phyloP scores from a whole-genome alignment of 2,888 invertebrate genomes.

The Carabus problematicus region DNA sequence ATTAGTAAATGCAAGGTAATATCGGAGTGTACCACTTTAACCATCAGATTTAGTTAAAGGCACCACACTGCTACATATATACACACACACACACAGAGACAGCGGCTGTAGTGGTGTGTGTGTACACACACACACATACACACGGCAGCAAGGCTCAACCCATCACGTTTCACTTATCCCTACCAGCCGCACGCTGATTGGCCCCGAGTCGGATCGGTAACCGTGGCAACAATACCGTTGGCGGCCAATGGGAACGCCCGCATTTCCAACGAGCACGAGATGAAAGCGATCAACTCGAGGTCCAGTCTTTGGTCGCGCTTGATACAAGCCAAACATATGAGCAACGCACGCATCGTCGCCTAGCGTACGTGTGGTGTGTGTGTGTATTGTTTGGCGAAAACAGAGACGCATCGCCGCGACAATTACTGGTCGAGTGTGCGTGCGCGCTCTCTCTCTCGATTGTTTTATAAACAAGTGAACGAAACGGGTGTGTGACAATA shows the following conservation, averaged over 20 bases:
- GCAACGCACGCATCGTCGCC: conserved; percentile 1
- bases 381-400: conserved; percentile 10
- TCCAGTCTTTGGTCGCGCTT: conserved; percentile 31
- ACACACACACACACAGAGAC: neutral
- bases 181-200: conserved; percentile 53
- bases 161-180: conserved; percentile 47
- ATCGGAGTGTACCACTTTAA: conserved; percentile 57
- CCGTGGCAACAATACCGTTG: conserved; percentile 57
- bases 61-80: conserved; percentile 1
- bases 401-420: neutral
- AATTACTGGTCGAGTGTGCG: too few relatives aligned
- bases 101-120: conserved; percentile 50
- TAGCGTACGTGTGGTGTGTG: neutral
- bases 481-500: too few relatives aligned
- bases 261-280: conserved; percentile 46
- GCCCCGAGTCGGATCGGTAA: conserved; percentile 53
- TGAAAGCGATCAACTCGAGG: conserved; percentile 17
- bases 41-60: conserved; percentile 58
- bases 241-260: conserved; percentile 54
- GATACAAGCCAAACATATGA: neutral
- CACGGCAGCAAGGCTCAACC: conserved; percentile 49
- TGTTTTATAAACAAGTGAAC: too few relatives aligned
- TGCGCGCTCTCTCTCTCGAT: too few relatives aligned
- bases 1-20: conserved; percentile 37
- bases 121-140: conserved; percentile 53